These are phyloP conservation scores for Drosophila chauvacae DNA, from an alignment of 1,140 invertebrate species.

Conservation along the genomic window DNA sequence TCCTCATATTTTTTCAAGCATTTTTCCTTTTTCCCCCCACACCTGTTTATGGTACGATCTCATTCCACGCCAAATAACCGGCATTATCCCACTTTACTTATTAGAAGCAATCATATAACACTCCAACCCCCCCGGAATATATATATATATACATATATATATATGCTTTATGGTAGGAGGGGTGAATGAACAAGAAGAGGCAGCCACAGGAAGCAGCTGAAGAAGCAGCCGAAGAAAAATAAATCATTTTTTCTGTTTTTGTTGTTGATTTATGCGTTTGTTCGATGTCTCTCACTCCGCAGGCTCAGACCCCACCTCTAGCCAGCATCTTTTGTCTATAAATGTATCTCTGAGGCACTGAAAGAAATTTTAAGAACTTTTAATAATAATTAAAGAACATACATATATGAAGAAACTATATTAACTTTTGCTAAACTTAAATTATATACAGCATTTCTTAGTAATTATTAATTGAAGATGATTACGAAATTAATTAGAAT, in stretches of 20 bases:
- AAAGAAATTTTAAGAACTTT: not conserved
- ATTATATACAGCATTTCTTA: not conserved
- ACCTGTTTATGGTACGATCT: not conserved
- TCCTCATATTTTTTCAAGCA: slow-evolving; percentile 16
- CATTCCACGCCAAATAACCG: slow-evolving; percentile 5
- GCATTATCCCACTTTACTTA: slow-evolving; percentile 75
- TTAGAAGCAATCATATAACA: slow-evolving; percentile 76
- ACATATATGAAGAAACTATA: not conserved
- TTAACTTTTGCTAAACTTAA: too few species aligned
- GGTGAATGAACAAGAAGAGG: slow-evolving; percentile 1
- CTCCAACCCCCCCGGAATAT: slow-evolving; percentile 3
- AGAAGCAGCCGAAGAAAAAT: slow-evolving; percentile 52
- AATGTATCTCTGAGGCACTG: slow-evolving; percentile 26
- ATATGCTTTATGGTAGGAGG: not conserved
- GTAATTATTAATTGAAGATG: not conserved
- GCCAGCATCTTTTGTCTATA: slow-evolving; percentile 14
- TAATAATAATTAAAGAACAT: not conserved
- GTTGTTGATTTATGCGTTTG: slow-evolving; percentile 82
- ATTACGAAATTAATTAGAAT: not conserved
- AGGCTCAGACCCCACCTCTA: not conserved
- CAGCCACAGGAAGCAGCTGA: slow-evolving; percentile 31
- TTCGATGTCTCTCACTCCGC: slow-evolving; percentile 64
- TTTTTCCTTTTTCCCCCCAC: slow-evolving; percentile 3
- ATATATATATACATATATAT: not conserved
- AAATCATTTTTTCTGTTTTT: slow-evolving; percentile 83